Percentiles rank a stretch among this genome's conserved stretches.
Evolutionary conservation across 2,113 vertebrate genomes (phyloP).

Genomic region (Drymodes brunneopygia): DNA sequence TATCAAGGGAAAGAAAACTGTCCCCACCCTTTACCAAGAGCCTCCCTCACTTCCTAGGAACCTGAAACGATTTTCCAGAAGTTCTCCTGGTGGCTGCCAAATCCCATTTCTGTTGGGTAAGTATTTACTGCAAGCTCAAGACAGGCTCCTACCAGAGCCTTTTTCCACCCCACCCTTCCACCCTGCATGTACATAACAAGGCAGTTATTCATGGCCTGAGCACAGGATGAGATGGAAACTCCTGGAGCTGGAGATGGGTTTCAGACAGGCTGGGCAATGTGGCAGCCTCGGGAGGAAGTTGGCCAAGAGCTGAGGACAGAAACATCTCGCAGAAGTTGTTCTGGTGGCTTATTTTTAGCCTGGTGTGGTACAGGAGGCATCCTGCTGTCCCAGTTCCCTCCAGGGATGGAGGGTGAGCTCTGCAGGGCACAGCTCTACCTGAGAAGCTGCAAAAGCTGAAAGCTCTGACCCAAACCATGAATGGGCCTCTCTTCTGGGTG

Average conservation of each 20-base stretch:
- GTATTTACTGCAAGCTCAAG: constrained; percentile 54
- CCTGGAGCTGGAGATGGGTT: constrained; percentile 26
- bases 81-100: constrained; percentile 27
- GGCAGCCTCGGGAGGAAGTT: neutral
- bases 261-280: constrained; percentile 23
- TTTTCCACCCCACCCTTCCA: constrained; percentile 61
- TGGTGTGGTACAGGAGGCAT: neutral
- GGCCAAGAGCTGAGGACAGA: neutral
- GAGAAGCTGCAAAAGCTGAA: neutral
- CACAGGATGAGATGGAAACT: constrained; percentile 41
- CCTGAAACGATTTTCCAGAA: constrained; percentile 60
- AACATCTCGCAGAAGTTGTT: constrained; percentile 2
- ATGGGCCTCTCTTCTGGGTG: neutral
- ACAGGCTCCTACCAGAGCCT: constrained; percentile 52
- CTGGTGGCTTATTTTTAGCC: constrained; percentile 34
- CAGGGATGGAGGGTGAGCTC: neutral
- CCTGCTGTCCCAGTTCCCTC: neutral
- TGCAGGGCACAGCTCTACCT: neutral
- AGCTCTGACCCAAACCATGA: neutral
- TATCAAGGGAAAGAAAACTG: constrained; percentile 12
- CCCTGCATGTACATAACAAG: constrained; percentile 24
- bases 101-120: constrained; percentile 52
- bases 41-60: constrained; percentile 59
- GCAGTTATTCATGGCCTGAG: constrained; percentile 42
- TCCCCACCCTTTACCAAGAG: constrained; percentile 29